Base-by-base conservation (phyloP, 2,797 vertebrate species). In the Telmatherina bonti region DNA sequence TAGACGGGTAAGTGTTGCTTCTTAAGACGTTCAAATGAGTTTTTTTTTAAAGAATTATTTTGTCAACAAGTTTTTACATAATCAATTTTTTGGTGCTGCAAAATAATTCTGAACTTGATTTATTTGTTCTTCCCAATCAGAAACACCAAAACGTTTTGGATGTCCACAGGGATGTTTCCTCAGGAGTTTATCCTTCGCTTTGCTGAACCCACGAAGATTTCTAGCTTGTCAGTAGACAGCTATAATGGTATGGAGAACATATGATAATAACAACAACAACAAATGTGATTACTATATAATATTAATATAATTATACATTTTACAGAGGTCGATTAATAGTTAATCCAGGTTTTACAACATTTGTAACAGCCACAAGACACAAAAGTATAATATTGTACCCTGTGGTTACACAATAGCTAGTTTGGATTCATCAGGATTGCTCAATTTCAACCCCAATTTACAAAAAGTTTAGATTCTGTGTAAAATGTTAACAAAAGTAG, bases 131-230 rank as follows among this genome's bases (percentile, higher is more conserved):
- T 56, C 47, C 59, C 69, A 20, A 78, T 10, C 72, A 99, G 97
- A 82, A 94, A 93, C 81, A 88, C 91, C 0, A 91, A 95, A 74
- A 97, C 96, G 0, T 99, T 98, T 82, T 99, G 98, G 98, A 94
- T 95, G 10, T 96, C 97, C 20, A 98, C 97, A 1, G 98, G 98
- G 45, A 96, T 97, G 96, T 99, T 97, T 91, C 97, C 97, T 0
- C 98, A 99, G 74, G 97, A 98, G 84, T 90, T 99, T 78, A 94
- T 97, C 79, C 87, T 99, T 74, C 93, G 91, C 60, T 96, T 99
- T 81, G 89, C 94, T 69, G 91, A 94, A 64, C 72, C 93, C 7
- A 92, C 95, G 8, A 94, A 81, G 53, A 83, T 98, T 59, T 93
- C 88, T 62, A 91, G 90, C 1, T 89, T 99, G 45, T 81, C 91